These are phyloP conservation scores for Serripes groenlandicus DNA, from an alignment of 2,888 invertebrate species.

Conservation along the genomic window DNA sequence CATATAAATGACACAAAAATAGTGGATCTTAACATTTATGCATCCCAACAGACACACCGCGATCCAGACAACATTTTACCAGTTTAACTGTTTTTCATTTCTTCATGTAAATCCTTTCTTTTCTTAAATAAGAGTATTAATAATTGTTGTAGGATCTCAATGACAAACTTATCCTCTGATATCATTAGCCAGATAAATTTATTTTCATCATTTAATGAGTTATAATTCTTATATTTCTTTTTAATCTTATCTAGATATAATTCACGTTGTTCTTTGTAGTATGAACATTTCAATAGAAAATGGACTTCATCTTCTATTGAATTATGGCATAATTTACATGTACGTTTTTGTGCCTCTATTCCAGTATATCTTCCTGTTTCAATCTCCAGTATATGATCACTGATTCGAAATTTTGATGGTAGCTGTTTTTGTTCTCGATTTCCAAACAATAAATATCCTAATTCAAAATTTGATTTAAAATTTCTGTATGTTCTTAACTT, in stretches of 20 bases:
- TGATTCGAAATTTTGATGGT: background rate
- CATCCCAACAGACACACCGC: too few relatives aligned
- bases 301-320: background rate
- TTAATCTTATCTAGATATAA: background rate
- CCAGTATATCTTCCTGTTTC: background rate
- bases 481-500: slow-evolving; percentile 2
- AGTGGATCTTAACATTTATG: too few relatives aligned
- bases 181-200: background rate
- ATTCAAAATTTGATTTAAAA: background rate
- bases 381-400: background rate
- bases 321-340: background rate
- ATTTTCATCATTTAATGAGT: background rate
- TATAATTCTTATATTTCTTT: background rate
- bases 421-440: background rate
- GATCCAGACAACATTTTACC: too few relatives aligned
- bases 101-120: too few relatives aligned
- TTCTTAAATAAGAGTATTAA: too few relatives aligned
- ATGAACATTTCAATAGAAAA: background rate
- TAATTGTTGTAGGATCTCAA: too few relatives aligned
- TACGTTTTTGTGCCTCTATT: background rate
- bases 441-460: background rate
- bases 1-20: too few relatives aligned
- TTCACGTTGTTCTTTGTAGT: background rate
- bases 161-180: background rate
- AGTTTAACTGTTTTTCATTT: too few relatives aligned